phyloP scores from a whole-genome alignment of 2,888 invertebrate genomes.

The Euclidia mi region DNA sequence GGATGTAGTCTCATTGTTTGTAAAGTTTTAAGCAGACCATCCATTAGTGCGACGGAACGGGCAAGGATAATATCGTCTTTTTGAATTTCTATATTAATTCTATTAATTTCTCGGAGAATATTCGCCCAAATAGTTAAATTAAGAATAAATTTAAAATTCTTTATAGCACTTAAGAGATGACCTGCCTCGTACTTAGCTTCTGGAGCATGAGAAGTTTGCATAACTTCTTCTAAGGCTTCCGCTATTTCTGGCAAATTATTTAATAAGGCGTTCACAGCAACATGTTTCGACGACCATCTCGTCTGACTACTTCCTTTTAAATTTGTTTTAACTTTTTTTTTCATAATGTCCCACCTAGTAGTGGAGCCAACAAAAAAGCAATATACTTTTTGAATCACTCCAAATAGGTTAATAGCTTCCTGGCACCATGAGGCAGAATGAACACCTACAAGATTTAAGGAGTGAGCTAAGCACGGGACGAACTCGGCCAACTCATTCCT shows the following conservation, averaged over 20 bases:
- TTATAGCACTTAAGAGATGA: neutral
- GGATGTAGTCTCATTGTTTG: constrained; percentile 39
- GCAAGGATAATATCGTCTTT: constrained; percentile 1
- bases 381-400: constrained; percentile 18
- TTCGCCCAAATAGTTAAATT: constrained; percentile 1
- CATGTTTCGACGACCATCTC: constrained; percentile 45
- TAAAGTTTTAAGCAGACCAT: constrained; percentile 25
- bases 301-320: constrained; percentile 26
- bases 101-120: neutral
- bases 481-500: constrained; percentile 57
- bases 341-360: too few relatives aligned
- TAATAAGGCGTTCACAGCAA: constrained; percentile 27
- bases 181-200: constrained; percentile 39
- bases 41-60: constrained; percentile 2
- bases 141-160: constrained; percentile 1
- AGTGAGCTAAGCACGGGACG: constrained; percentile 59
- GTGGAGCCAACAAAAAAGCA: too few relatives aligned
- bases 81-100: neutral
- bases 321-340: constrained; percentile 32
- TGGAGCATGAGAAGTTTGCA: constrained; percentile 35
- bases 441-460: constrained; percentile 59
- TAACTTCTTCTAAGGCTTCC: constrained; percentile 33
- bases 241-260: constrained; percentile 19
- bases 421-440: constrained; percentile 43
- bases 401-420: constrained; percentile 46